Evolutionary conservation across 2,888 invertebrate genomes (phyloP).

Genomic region (Trissolcus brochymenae): DNA sequence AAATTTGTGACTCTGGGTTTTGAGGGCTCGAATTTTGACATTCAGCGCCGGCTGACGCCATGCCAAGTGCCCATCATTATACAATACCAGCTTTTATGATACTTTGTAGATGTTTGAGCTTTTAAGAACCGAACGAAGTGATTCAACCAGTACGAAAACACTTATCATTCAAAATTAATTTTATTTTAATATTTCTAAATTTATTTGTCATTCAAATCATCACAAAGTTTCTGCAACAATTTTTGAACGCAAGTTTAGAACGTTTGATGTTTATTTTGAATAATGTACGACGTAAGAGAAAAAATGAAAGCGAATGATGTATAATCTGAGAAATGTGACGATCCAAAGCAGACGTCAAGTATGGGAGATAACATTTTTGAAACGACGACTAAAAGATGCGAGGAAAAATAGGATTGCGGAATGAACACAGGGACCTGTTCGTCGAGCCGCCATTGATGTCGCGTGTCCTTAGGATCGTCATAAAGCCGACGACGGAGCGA

Average conservation of each 20-base stretch:
- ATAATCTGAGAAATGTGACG: no score
- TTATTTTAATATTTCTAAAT: no score
- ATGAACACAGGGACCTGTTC: slow-evolving; percentile 50
- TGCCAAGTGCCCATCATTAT: slow-evolving; percentile 67
- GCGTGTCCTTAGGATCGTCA: slow-evolving; percentile 69
- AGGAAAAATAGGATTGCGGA: slow-evolving; percentile 48
- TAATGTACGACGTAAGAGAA: no score
- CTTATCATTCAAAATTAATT: no score
- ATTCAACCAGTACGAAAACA: no score
- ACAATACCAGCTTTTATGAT: slow-evolving; percentile 72
- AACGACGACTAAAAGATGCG: slow-evolving; percentile 4
- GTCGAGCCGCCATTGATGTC: slow-evolving; percentile 57
- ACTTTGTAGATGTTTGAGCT: slow-evolving; percentile 63
- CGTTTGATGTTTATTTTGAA: slow-evolving; percentile 8
- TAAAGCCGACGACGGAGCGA: slow-evolving; percentile 68
- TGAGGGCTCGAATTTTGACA: slow-evolving; percentile 61
- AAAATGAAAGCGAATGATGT: no score
- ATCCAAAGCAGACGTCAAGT: no score
- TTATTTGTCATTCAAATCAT: no score
- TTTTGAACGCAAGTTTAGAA: background rate
- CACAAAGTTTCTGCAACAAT: no score
- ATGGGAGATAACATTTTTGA: no score
- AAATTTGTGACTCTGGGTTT: slow-evolving; percentile 8
- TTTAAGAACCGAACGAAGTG: no score
- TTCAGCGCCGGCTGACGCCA: slow-evolving; percentile 62